Evolutionary conservation across 2,797 vertebrate species (phyloP), one percentile per base, ranked within the genome.

Genomic region (Aselliscus stoliczkanus): DNA sequence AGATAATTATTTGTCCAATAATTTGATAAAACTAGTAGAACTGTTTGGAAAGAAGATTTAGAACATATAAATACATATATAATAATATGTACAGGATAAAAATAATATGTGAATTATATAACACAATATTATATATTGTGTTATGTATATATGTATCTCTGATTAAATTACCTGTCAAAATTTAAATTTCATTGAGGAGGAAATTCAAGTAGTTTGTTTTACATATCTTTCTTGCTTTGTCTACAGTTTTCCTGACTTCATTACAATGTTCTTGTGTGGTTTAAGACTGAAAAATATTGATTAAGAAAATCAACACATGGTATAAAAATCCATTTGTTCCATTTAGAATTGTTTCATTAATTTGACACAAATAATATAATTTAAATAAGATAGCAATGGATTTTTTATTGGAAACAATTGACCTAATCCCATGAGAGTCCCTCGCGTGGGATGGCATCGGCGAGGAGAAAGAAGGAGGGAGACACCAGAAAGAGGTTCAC

Each of bases 331-430:
- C 14, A 14, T 69, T 47, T 20, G 31, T 92, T 83, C 11, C 34
- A 21, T 62, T 27, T 50, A 69, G 14, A 31, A 83, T 56, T 73
- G 34, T 75, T 80, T 83, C 73, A 23, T 67, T 82, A 90, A 82
- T 83, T 52, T 92, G 50, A 72, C 20, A 67, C 3, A 73, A 95
- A 93, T 67, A 76, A 62, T 72, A 11, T 54, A 77, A 67, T 90
- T 92, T 86, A 85, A 95, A 82, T 82, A 54, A 77, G 21, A 93
- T 73, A 54, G 77, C 67, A 79, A 67, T 94, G 37, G 29, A 69
- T 60, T 89, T 18, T 75, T 77, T 69, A 50, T 80, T 84, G 13
- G 20, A 42, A 85, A 23, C 11, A 70, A n/a, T 27, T 47, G 39
- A 62, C 39, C 7, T 86, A 85, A 62, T 47, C 54, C 2, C 62